Evolutionary conservation across 2,888 invertebrate genomes (phyloP).

Genomic region (Pseudococcus longispinus): DNA sequence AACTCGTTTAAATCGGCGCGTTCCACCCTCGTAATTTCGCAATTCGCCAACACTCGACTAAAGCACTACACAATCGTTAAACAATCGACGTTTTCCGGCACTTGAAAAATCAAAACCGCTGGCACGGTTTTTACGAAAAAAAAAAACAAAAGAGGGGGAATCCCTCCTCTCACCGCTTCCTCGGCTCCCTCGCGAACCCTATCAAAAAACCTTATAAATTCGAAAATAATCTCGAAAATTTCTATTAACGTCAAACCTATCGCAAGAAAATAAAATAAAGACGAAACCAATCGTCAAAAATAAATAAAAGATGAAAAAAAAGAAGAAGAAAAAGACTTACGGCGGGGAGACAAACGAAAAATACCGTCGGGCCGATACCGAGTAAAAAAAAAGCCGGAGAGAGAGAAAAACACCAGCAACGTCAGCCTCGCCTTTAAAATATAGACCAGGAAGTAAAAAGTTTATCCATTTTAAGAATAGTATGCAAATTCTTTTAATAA

Average conservation of each 20-base stretch:
- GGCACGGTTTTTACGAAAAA: neutral
- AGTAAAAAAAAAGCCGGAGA: neutral
- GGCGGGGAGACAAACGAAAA: neutral
- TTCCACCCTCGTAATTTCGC: conserved; percentile 12
- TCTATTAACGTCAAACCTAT: conserved; percentile 20
- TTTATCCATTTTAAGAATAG: conserved; percentile 40
- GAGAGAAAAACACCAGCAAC: neutral
- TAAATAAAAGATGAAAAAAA: neutral
- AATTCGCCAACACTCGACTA: neutral
- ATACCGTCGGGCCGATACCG: neutral
- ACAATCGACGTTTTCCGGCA: conserved; percentile 17
- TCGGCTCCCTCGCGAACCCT: neutral
- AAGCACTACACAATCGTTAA: neutral
- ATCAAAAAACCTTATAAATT: neutral
- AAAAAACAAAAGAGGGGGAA: neutral
- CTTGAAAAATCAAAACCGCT: conserved; percentile 24
- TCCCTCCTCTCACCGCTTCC: neutral
- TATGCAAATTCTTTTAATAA: conserved; percentile 49
- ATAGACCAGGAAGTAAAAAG: conserved; percentile 32
- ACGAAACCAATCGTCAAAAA: conserved; percentile 26
- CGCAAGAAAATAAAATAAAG: neutral
- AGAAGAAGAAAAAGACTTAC: neutral
- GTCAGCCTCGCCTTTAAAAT: conserved; percentile 4
- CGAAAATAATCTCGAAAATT: conserved; percentile 6
- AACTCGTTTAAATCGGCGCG: neutral